Percentiles rank a stretch among this genome's conserved stretches.
Evolutionary conservation across 2,888 invertebrate genomes (phyloP).

Genomic region (Meiosimyza decipiens): DNA sequence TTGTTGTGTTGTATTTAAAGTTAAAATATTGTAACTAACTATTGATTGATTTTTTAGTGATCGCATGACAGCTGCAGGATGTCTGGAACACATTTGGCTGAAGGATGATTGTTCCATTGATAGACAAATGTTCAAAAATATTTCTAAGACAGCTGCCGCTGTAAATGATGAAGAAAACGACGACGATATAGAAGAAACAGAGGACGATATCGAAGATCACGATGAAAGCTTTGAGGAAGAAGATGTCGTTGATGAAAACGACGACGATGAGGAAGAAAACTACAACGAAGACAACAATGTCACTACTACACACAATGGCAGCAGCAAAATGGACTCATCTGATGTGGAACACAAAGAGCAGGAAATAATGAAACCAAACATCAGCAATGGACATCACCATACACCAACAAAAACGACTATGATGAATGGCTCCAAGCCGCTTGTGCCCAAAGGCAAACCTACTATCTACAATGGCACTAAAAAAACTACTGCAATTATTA

Average conservation of each 20-base stretch:
- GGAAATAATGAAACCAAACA: slow-evolving; percentile 43
- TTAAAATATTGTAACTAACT: neutral
- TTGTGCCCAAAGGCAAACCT: neutral
- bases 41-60: slow-evolving; percentile 72
- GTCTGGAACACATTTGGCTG: slow-evolving; percentile 92
- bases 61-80: slow-evolving; percentile 88
- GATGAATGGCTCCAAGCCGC: slow-evolving; percentile 44
- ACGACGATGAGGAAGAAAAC: slow-evolving; percentile 35
- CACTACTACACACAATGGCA: slow-evolving; percentile 35
- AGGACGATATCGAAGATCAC: slow-evolving; percentile 39
- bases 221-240: slow-evolving; percentile 39
- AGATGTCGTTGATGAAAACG: slow-evolving; percentile 34
- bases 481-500: slow-evolving; percentile 39
- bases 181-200: slow-evolving; percentile 48
- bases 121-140: slow-evolving; percentile 64
- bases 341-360: slow-evolving; percentile 37
- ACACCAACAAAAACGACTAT: slow-evolving; percentile 32
- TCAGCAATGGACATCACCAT: slow-evolving; percentile 40
- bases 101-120: slow-evolving; percentile 72
- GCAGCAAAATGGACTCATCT: slow-evolving; percentile 44
- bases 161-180: slow-evolving; percentile 52
- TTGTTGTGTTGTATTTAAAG: neutral
- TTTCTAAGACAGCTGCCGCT: slow-evolving; percentile 52
- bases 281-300: slow-evolving; percentile 30
- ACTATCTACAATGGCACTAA: slow-evolving; percentile 42